phyloP scores from a whole-genome alignment of 2,888 invertebrate species.

The Subacronicta megacephala region DNA sequence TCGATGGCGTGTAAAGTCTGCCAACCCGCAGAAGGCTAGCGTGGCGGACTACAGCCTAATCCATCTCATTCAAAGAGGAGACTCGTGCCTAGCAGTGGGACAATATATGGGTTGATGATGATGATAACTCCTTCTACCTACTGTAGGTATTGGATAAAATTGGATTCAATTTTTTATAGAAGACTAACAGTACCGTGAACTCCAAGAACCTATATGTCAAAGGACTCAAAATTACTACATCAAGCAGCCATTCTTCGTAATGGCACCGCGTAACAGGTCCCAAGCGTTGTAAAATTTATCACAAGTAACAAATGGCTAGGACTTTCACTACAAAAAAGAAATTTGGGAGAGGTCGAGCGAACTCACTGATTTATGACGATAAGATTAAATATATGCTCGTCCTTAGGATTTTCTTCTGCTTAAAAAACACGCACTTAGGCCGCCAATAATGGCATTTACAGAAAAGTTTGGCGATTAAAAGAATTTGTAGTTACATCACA shows the following conservation, averaged over 20 bases:
- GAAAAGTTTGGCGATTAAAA: constrained; percentile 7
- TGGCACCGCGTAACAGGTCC: constrained; percentile 19
- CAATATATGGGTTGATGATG: too few species aligned
- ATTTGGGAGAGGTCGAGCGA: constrained; percentile 32
- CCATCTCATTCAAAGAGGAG: too few species aligned
- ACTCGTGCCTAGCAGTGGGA: too few species aligned
- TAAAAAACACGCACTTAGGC: constrained; percentile 20
- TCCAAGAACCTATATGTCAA: not conserved
- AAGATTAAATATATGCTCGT: constrained; percentile 31
- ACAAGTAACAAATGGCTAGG: constrained; percentile 35
- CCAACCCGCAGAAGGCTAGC: too few species aligned
- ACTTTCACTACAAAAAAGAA: constrained; percentile 33
- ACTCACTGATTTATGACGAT: constrained; percentile 46
- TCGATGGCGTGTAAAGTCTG: too few species aligned
- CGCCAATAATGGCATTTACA: constrained; percentile 4
- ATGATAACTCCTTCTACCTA: too few species aligned
- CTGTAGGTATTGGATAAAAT: too few species aligned
- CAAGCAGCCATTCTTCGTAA: constrained; percentile 16
- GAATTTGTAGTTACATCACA: too few species aligned
- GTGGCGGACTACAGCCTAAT: too few species aligned
- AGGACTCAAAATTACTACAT: constrained; percentile 16
- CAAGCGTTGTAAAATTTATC: constrained; percentile 31
- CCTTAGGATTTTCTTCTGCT: constrained; percentile 17
- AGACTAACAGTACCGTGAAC: not conserved
- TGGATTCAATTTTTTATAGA: too few species aligned